Evolutionary conservation across 2,888 invertebrate genomes (phyloP), one percentile per base, ranked within the genome.

Genomic region (Dermolepida albohirtum): DNA sequence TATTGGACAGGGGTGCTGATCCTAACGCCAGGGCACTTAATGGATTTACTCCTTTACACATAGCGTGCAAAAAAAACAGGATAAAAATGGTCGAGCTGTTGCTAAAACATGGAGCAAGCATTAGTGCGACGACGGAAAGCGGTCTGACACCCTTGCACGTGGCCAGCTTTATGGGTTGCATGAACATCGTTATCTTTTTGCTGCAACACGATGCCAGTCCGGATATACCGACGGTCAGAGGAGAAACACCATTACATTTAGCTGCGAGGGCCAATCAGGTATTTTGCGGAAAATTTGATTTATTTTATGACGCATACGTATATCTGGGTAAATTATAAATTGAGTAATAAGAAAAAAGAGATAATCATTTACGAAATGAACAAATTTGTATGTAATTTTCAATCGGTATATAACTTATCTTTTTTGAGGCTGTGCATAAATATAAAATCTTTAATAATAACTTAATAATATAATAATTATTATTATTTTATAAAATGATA

Each of bases 111-210:
- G 96, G 96, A 68, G 98, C 97, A 12, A 92, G 93, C 84, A 89
- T 90, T 75, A 87, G 89, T 55, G 89, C 90, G 5, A 91, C 90
- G 0, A 91, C 91, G 0, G 91, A 91, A 74, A 90, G 90, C 27
- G 98, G 98, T 0, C 86, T 99, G 74, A 98, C 98, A 1, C 97
- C 98, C 0, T 88, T 99, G 27, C 98, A 99, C 85, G 98, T 98
- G 70, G 97, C 98, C 6, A 93, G 97, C 76, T 98, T 99, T 87
- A 98, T 99, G 98, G 98, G 98, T 69, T 97, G 97, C 84, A 96
- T 98, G 95, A 97, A 98, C 86, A 98, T 99, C 79, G 98, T 98
- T 72, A 93, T 98, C 78, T 97, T 94, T 84, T 87, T 99, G 80
- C 88, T 98, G 71, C 95, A 96, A 84, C 92, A 97, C 77, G 96